Evolutionary conservation across 2,888 invertebrate species (phyloP), one percentile per base, ranked within the genome.

Genomic region (Drosophila picticornis): DNA sequence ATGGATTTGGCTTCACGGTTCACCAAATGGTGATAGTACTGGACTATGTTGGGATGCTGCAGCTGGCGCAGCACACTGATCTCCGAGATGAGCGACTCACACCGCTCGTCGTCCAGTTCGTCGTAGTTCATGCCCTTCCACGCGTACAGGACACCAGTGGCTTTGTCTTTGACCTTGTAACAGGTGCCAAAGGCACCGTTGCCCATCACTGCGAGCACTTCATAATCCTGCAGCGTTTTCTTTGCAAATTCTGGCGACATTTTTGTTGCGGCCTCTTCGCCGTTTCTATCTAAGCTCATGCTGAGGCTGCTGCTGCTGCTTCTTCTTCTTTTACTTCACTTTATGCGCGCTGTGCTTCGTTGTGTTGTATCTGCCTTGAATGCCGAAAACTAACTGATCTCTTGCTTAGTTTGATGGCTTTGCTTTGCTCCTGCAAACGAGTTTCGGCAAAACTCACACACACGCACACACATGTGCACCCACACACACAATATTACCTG

Each of bases 61-160:
- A 95, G 86, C 72, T 94, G 94, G 22, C 94, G 93, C 34, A 95
- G 90, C 29, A 95, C 91, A 76, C 94, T 94, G 29, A 95, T 95
- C 89, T 95, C 95, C 0, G 94, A 94, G 40, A 94, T 93, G 19
- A 95, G 84, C 0, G 93, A 91, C 88, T 94, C 94, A 81, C 94
- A 95, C 75, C 94, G 94, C 5, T 92, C 91, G 73, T 95, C 94
- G 62, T 93, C 93, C 91, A 95, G 92, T 55, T 94, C 92, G 52
- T 94, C 94, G 83, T 94, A 95, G 83, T 95, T 94, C 81, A 96
- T 93, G 51, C 95, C 95, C 90, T 95, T 95, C 95, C 95, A 95
- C 3, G 95, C 95, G 82, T 94, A 94, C 3, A 95, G 91, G 84
- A 94, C 93, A 16, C 94, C 94, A 63, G 94, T 94, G 69, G 90